These are phyloP conservation scores for Laticauda laticaudata DNA, from an alignment of 2,113 vertebrate genomes.

Conservation along the genomic window DNA sequence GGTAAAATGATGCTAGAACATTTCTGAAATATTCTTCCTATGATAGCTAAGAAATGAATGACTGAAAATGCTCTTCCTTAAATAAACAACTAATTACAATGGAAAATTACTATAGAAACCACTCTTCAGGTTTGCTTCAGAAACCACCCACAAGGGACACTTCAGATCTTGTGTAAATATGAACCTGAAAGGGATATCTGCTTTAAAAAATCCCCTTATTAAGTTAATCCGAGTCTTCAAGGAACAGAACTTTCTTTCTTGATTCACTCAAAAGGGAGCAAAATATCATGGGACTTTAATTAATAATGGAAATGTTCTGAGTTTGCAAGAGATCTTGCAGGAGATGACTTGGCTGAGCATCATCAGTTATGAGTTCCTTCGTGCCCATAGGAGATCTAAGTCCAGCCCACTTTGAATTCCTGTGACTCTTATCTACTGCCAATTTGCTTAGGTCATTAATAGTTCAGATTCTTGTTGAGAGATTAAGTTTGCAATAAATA, in stretches of 20 bases:
- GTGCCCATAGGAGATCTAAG: neutral
- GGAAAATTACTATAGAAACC: neutral
- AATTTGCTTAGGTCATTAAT: neutral
- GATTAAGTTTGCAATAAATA: neutral
- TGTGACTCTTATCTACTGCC: neutral
- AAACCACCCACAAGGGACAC: neutral
- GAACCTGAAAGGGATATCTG: neutral
- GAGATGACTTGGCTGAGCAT: neutral
- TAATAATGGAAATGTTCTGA: neutral
- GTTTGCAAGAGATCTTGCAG: neutral
- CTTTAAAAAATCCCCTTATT: neutral
- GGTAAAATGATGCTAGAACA: neutral
- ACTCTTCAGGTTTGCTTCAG: neutral
- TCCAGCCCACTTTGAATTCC: neutral
- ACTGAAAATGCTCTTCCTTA: neutral
- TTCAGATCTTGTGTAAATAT: neutral
- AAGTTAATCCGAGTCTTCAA: neutral
- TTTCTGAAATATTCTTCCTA: neutral
- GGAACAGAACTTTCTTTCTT: neutral
- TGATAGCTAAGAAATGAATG: neutral
- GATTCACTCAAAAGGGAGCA: neutral
- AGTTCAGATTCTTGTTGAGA: neutral
- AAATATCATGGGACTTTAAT: neutral
- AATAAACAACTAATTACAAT: neutral
- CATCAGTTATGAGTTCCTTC: neutral